A percentile compares a stretch with the other conserved stretches of the same genome.
Evolutionary conservation across 2,797 vertebrate genomes (phyloP).

Genomic region (Meriones psammophilus): DNA sequence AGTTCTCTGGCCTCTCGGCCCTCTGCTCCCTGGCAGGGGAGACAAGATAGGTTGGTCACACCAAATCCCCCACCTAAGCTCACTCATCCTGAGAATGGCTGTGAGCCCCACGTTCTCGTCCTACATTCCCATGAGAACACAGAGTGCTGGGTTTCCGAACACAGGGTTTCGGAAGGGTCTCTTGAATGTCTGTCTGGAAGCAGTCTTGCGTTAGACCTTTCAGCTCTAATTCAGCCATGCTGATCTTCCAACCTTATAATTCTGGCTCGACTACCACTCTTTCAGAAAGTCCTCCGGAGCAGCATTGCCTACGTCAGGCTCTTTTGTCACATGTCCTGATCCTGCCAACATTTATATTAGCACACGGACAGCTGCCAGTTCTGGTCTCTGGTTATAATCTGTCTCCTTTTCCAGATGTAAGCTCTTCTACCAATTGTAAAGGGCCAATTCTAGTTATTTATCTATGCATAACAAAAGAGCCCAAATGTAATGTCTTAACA

Average conservation of each 20-base stretch:
- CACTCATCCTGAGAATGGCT: too few relatives aligned
- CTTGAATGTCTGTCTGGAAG: background rate
- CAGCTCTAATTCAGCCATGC: background rate
- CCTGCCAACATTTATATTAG: background rate
- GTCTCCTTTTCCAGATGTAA: background rate
- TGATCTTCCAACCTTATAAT: background rate
- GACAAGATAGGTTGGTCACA: background rate
- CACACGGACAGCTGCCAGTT: background rate
- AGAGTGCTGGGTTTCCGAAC: too few relatives aligned
- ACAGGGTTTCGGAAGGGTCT: fast-evolving
- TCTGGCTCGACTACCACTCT: background rate
- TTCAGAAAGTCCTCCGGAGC: background rate
- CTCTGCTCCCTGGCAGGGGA: background rate
- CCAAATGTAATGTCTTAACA: background rate
- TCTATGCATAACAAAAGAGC: background rate
- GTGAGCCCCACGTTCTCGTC: background rate
- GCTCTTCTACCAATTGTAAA: background rate
- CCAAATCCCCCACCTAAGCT: background rate
- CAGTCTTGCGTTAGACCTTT: background rate
- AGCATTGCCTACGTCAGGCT: background rate
- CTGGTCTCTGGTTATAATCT: background rate
- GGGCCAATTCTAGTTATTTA: background rate
- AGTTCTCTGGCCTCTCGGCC: background rate
- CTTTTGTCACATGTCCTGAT: background rate
- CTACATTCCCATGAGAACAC: background rate